Percentiles rank a stretch among this genome's conserved stretches.
Evolutionary conservation across 35 echinoderm and acorn worm genomes (phyloP).

Genomic region (Ophiothrix spiculata): DNA sequence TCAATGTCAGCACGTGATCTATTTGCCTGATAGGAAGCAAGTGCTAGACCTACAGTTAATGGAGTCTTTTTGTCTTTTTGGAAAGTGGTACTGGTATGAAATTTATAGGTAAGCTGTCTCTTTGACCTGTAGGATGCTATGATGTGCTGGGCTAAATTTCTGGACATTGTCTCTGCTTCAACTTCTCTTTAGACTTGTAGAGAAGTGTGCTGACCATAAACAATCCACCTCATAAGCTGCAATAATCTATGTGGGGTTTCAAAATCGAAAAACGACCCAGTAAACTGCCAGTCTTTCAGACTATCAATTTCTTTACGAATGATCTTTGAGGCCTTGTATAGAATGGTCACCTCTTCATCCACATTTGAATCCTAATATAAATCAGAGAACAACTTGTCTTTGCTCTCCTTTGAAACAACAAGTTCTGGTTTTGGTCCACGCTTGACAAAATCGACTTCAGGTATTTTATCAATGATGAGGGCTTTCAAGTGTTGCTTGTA

Average conservation of each 20-base stretch:
- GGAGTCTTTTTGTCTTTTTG: background rate
- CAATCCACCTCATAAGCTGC: conserved; percentile 1
- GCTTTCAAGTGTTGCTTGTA: conserved; percentile 9
- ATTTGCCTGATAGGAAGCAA: background rate
- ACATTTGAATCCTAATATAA: background rate
- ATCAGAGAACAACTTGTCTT: background rate
- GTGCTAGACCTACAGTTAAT: background rate
- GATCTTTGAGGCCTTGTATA: background rate
- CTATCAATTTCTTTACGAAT: conserved; percentile 4
- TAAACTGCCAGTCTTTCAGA: conserved; percentile 4
- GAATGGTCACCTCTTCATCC: background rate
- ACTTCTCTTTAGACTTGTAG: background rate
- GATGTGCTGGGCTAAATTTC: conserved; percentile 14
- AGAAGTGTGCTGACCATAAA: background rate
- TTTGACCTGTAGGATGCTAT: conserved; percentile 9
- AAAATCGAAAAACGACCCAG: background rate
- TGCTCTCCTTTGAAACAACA: background rate
- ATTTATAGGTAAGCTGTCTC: background rate
- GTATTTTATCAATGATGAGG: background rate
- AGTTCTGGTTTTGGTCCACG: conserved; percentile 2
- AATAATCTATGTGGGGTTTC: background rate
- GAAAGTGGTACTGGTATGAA: background rate
- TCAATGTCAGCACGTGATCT: background rate
- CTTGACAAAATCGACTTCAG: conserved; percentile 1
- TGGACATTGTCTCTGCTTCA: conserved; percentile 7